Conservation (phyloP, 1,140 invertebrate genomes). For the Sinonovacula constricta region DNA sequence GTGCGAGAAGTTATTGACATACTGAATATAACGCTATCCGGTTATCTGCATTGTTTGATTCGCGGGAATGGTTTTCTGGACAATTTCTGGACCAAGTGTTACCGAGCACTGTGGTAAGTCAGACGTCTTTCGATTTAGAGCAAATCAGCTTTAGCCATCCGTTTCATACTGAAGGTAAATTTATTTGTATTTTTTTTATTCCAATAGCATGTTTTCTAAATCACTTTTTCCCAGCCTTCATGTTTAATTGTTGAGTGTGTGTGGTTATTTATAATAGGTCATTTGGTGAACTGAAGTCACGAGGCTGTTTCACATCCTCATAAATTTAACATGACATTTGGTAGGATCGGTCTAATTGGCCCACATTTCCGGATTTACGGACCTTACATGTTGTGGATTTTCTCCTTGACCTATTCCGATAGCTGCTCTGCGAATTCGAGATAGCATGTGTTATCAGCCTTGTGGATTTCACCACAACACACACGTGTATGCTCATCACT, state of each 20-base stretch:
- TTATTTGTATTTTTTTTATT: too few relatives aligned
- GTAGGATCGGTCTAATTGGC: background rate
- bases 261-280: conserved; percentile 3
- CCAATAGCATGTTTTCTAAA: background rate
- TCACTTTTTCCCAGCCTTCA: background rate
- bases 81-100: too few relatives aligned
- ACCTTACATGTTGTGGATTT: background rate
- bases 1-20: background rate
- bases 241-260: background rate
- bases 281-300: background rate
- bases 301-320: background rate
- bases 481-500: conserved; percentile 5
- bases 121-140: background rate
- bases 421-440: background rate
- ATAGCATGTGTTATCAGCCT: background rate
- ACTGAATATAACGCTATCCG: background rate
- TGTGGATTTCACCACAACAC: background rate
- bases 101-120: background rate
- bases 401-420: background rate
- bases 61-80: too few relatives aligned
- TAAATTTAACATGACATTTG: conserved; percentile 5
- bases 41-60: too few relatives aligned
- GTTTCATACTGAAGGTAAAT: conserved; percentile 2
- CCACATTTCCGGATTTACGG: background rate
- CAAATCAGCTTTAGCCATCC: background rate